These are phyloP conservation scores for Acropternis orthonyx DNA, from an alignment of 2,797 vertebrate genomes.

Conservation along the genomic window DNA sequence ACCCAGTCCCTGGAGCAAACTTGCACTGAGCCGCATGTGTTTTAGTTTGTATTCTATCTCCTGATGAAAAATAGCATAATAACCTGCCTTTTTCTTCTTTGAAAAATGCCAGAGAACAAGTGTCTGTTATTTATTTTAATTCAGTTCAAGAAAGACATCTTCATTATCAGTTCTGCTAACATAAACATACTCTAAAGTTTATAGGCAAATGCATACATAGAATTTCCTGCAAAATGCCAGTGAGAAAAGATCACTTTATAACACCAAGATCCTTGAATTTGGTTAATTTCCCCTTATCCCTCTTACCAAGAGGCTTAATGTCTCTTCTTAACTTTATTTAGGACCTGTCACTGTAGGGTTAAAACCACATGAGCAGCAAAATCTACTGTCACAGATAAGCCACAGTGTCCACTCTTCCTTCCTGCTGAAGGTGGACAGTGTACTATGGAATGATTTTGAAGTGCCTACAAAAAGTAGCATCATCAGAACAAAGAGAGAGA, in stretches of 20 bases:
- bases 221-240: slow-evolving; percentile 6
- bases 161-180: background rate
- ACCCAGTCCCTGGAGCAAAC: background rate
- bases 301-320: background rate
- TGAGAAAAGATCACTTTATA: background rate
- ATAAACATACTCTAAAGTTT: background rate
- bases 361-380: background rate
- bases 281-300: background rate
- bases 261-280: background rate
- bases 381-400: background rate
- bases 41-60: background rate
- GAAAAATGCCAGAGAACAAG: background rate
- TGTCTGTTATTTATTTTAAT: background rate
- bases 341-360: background rate
- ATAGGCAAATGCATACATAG: background rate
- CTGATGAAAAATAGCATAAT: background rate
- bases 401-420: background rate
- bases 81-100: background rate
- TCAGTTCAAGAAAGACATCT: background rate
- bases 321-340: background rate
- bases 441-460: background rate
- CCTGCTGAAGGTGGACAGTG: background rate
- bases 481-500: background rate
- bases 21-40: background rate
- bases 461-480: background rate